Evolutionary conservation across 2,888 invertebrate genomes (phyloP).

Genomic region (Tachina fera): DNA sequence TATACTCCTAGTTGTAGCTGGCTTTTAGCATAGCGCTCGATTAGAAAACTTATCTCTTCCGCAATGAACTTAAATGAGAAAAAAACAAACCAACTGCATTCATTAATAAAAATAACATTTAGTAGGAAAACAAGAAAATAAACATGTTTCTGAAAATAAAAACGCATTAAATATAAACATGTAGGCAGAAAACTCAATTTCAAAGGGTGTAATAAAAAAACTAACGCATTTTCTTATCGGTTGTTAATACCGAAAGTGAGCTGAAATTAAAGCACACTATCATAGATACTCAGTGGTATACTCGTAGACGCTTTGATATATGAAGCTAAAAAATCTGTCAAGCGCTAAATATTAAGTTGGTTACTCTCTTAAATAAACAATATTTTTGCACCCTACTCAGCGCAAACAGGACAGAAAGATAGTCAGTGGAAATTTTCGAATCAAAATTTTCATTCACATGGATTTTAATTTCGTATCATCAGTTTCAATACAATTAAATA

Average conservation of each 20-base stretch:
- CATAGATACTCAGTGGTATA: background rate
- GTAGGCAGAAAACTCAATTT: conserved; percentile 45
- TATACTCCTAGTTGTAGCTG: background rate
- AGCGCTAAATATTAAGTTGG: conserved; percentile 7
- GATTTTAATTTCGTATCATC: too few relatives aligned
- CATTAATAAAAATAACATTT: conserved; percentile 31
- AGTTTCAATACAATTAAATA: too few relatives aligned
- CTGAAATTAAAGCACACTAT: conserved; percentile 11
- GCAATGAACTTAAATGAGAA: conserved; percentile 39
- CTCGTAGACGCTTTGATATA: background rate
- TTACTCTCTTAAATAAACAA: conserved; percentile 62
- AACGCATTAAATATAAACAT: conserved; percentile 11
- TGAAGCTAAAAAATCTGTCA: background rate
- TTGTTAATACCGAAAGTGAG: conserved; percentile 35
- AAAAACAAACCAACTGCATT: conserved; percentile 44
- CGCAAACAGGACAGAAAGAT: background rate
- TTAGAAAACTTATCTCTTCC: conserved; percentile 46
- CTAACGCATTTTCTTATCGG: conserved; percentile 68
- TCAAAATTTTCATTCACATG: too few relatives aligned
- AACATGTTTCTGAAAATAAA: conserved; percentile 47
- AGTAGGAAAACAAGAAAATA: conserved; percentile 41
- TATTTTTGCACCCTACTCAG: conserved; percentile 27
- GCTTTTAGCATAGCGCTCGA: background rate
- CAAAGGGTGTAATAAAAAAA: conserved; percentile 49
- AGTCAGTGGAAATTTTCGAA: too few relatives aligned